phyloP scores from a whole-genome alignment of 2,113 vertebrate genomes.

The Rafetus swinhoei region DNA sequence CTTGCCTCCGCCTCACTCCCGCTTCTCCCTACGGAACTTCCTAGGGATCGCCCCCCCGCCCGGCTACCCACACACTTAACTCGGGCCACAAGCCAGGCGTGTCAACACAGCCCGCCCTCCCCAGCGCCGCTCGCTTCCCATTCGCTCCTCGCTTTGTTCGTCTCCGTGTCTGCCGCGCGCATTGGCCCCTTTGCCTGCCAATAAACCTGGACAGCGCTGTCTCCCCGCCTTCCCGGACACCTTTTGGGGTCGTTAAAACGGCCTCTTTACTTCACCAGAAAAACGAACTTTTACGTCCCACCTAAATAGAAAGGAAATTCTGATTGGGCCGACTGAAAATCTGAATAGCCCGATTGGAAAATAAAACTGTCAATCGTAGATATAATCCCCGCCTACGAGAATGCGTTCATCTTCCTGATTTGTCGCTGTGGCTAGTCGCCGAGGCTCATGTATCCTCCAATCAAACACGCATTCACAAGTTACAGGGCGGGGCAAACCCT shows the following conservation, averaged over 20 bases:
- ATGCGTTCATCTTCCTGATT: neutral
- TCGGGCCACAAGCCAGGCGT: neutral
- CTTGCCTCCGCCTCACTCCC: slow-evolving; percentile 64
- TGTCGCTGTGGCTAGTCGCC: fast-evolving
- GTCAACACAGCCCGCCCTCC: neutral
- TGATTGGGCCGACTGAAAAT: neutral
- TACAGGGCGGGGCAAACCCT: neutral
- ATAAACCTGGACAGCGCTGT: fast-evolving
- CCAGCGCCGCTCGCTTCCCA: fast-evolving
- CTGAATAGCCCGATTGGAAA: neutral
- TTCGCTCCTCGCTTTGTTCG: neutral
- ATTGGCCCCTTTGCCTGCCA: fast-evolving
- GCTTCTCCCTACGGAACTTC: slow-evolving; percentile 60
- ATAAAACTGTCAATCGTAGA: fast-evolving
- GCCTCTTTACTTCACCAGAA: slow-evolving; percentile 42
- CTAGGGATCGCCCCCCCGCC: neutral
- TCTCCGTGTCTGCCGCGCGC: fast-evolving
- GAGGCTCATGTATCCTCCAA: fast-evolving
- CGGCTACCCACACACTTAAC: slow-evolving; percentile 13
- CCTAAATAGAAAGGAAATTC: fast-evolving
- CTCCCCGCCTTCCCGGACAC: neutral
- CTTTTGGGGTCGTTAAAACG: slow-evolving; percentile 14
- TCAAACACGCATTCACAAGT: neutral
- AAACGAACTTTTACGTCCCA: slow-evolving; percentile 55
- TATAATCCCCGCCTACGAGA: neutral